A percentile compares a stretch with the other conserved stretches of the same genome.
phyloP scores from a whole-genome alignment of 2,113 vertebrate species.

The Amphiprion ocellaris region DNA sequence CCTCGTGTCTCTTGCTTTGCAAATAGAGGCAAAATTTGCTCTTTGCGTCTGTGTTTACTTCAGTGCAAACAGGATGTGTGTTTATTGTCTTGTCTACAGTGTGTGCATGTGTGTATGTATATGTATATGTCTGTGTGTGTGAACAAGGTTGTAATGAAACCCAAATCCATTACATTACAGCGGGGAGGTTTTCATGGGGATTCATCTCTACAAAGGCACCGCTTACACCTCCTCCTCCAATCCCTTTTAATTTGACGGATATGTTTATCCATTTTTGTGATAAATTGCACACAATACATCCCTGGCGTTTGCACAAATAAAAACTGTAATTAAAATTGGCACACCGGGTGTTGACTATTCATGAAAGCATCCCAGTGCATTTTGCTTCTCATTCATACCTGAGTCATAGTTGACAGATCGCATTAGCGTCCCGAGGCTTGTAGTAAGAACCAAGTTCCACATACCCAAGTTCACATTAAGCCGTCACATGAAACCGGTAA shows the following conservation, averaged over 20 bases:
- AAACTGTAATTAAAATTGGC: slow-evolving; percentile 69
- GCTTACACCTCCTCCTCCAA: slow-evolving; percentile 52
- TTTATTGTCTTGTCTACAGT: slow-evolving; percentile 29
- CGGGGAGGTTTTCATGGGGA: slow-evolving; percentile 46
- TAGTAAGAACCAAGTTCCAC: too few species aligned
- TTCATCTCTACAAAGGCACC: slow-evolving; percentile 55
- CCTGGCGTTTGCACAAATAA: slow-evolving; percentile 43
- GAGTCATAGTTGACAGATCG: neutral
- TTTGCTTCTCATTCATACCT: slow-evolving; percentile 22
- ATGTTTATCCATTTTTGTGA: slow-evolving; percentile 66
- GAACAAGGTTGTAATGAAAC: slow-evolving; percentile 69
- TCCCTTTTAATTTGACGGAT: slow-evolving; percentile 73
- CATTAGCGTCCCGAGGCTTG: neutral
- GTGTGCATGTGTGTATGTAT: slow-evolving; percentile 15
- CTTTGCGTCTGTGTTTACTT: slow-evolving; percentile 27
- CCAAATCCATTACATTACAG: slow-evolving; percentile 66
- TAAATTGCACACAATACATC: slow-evolving; percentile 57
- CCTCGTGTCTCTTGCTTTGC: slow-evolving; percentile 1
- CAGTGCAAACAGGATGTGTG: slow-evolving; percentile 25
- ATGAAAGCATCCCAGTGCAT: slow-evolving; percentile 20
- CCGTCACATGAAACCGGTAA: too few species aligned
- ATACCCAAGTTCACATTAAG: too few species aligned
- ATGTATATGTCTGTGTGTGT: slow-evolving; percentile 13
- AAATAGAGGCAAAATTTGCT: slow-evolving; percentile 36
- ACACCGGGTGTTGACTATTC: slow-evolving; percentile 41